Percentiles rank a stretch among this genome's conserved stretches.
Evolutionary conservation across 2,888 invertebrate species (phyloP).

Genomic region (Brachynemurus nebulosus): DNA sequence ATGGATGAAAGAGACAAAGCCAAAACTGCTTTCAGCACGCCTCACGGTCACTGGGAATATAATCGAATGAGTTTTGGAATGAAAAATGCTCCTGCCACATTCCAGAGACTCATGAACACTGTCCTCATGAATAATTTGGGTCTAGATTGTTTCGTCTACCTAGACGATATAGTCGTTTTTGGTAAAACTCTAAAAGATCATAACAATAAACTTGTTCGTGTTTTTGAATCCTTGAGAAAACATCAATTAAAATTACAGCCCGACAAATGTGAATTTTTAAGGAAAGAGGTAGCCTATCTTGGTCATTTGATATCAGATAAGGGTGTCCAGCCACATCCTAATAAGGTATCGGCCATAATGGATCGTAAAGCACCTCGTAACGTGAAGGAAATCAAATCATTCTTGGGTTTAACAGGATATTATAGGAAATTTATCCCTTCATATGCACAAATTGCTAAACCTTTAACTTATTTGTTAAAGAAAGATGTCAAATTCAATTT

Average conservation of each 20-base stretch:
- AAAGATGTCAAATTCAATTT: too few species aligned
- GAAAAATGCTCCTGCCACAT: constrained; percentile 6
- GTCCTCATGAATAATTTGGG: constrained; percentile 11
- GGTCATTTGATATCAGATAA: constrained; percentile 26
- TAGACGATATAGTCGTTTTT: constrained; percentile 22
- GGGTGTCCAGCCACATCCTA: constrained; percentile 26
- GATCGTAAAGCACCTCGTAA: too few species aligned
- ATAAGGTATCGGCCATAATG: too few species aligned
- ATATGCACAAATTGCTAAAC: too few species aligned
- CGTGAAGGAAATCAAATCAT: too few species aligned
- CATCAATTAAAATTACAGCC: constrained; percentile 20
- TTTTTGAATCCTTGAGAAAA: constrained; percentile 21
- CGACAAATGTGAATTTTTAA: constrained; percentile 26
- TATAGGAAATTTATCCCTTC: too few species aligned
- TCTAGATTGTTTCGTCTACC: constrained; percentile 17
- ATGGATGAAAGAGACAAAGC: constrained; percentile 17
- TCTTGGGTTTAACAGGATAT: too few species aligned
- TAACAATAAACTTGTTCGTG: constrained; percentile 19
- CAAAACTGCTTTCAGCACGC: constrained; percentile 23
- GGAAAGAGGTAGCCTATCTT: constrained; percentile 25
- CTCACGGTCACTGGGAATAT: constrained; percentile 22
- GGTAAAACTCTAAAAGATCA: constrained; percentile 21
- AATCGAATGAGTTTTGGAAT: constrained; percentile 20
- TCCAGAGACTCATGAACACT: constrained; percentile 12
- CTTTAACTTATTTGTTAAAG: too few species aligned